Conservation (phyloP, 2,888 invertebrate species). For the Hypsopygia costalis region DNA sequence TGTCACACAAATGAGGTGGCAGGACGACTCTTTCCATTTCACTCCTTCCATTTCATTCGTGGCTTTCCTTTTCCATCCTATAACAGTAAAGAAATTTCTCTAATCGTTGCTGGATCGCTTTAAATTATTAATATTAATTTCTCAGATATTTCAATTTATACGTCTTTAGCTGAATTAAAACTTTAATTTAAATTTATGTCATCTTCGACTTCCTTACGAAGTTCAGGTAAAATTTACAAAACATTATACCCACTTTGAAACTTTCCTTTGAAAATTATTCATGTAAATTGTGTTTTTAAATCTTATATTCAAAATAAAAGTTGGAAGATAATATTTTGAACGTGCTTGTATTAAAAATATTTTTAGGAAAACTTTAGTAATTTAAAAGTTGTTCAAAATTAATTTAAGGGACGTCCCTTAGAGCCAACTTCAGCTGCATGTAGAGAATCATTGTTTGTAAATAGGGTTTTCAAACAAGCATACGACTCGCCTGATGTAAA, state of each 20-base stretch:
- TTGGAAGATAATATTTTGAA: not conserved
- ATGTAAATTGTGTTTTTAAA: not conserved
- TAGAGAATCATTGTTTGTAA: too few relatives aligned
- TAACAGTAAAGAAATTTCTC: too few relatives aligned
- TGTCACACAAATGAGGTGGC: too few relatives aligned
- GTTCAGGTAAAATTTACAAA: not conserved
- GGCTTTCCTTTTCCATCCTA: too few relatives aligned
- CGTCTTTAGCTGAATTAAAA: not conserved
- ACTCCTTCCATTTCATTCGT: too few relatives aligned
- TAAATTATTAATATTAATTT: conserved; percentile 1
- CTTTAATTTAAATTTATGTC: not conserved
- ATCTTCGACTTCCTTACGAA: not conserved
- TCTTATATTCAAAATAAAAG: not conserved
- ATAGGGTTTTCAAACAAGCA: too few relatives aligned
- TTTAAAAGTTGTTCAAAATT: too few relatives aligned
- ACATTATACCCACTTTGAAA: not conserved
- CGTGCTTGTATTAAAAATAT: not conserved
- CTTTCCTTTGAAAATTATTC: not conserved
- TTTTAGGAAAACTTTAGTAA: too few relatives aligned
- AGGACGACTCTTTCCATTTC: too few relatives aligned
- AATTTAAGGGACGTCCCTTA: too few relatives aligned
- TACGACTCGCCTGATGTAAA: too few relatives aligned
- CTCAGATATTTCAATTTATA: not conserved
- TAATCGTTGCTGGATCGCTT: conserved; percentile 1
- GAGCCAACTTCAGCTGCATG: too few relatives aligned